Conservation (phyloP, 2,113 vertebrate genomes). For the Lepus europaeus region DNA sequence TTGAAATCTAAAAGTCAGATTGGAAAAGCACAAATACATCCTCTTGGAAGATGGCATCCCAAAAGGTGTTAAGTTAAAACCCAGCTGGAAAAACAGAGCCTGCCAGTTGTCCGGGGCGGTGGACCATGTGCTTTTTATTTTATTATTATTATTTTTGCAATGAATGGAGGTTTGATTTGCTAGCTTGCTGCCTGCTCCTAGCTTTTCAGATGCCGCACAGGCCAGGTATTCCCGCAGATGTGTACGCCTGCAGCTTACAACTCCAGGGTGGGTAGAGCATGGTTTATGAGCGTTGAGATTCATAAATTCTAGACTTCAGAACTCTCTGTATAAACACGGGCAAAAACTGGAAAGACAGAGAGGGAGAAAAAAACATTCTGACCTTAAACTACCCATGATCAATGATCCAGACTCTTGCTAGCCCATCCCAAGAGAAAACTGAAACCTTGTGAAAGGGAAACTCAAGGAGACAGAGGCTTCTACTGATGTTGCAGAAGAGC, state of each 20-base stretch:
- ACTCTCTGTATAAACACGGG: slow-evolving; percentile 59
- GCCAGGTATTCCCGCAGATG: slow-evolving; percentile 17
- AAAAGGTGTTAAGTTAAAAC: slow-evolving; percentile 80
- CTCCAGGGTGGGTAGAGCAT: background rate
- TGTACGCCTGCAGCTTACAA: background rate
- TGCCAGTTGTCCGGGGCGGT: slow-evolving; percentile 62
- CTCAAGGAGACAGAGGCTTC: slow-evolving; percentile 66
- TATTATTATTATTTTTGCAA: slow-evolving; percentile 47
- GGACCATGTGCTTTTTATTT: background rate
- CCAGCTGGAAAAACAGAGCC: slow-evolving; percentile 68
- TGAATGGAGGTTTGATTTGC: slow-evolving; percentile 72
- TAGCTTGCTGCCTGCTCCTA: background rate
- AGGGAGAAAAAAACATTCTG: slow-evolving; percentile 58
- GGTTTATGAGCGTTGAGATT: slow-evolving; percentile 56
- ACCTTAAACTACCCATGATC: slow-evolving; percentile 75
- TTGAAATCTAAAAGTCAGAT: slow-evolving; percentile 76
- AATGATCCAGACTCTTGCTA: slow-evolving; percentile 45
- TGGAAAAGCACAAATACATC: slow-evolving; percentile 77
- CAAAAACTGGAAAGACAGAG: slow-evolving; percentile 52
- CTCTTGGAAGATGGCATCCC: slow-evolving; percentile 69
- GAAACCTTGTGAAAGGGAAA: slow-evolving; percentile 77
- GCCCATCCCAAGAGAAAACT: slow-evolving; percentile 64
- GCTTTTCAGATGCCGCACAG: background rate
- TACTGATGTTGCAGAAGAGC: slow-evolving; percentile 41
- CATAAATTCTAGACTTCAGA: slow-evolving; percentile 66